Percentiles rank a stretch among this genome's conserved stretches.
phyloP scores from a whole-genome alignment of 2,888 invertebrate species.

The Drosophila stalkeri region DNA sequence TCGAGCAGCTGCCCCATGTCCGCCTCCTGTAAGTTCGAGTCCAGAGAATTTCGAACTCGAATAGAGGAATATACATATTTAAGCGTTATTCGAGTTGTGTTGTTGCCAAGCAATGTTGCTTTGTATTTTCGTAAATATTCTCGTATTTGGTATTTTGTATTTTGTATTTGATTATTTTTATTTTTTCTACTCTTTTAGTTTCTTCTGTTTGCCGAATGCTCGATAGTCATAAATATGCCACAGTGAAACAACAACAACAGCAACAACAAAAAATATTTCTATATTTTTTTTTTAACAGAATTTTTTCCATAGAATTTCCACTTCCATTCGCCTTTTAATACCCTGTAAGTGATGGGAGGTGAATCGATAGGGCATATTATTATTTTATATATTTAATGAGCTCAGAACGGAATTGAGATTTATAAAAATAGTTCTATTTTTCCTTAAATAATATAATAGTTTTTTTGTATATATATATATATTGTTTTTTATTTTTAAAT shows the following conservation, averaged over 20 bases:
- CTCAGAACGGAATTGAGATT: too few species aligned
- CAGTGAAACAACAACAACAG: constrained; percentile 41
- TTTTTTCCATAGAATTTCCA: constrained; percentile 35
- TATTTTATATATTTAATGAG: neutral
- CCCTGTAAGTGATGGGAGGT: neutral
- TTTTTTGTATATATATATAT: too few species aligned
- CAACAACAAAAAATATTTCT: neutral
- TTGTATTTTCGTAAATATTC: constrained; percentile 1
- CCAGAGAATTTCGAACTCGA: constrained; percentile 34
- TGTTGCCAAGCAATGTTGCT: constrained; percentile 36
- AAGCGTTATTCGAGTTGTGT: constrained; percentile 26
- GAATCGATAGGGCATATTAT: neutral
- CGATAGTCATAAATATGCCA: constrained; percentile 64
- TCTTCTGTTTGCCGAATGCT: constrained; percentile 57
- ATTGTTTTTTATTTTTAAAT: too few species aligned
- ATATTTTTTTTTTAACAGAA: constrained; percentile 33
- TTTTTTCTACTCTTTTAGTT: constrained; percentile 29
- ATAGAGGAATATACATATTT: constrained; percentile 10
- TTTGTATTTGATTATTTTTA: constrained; percentile 12
- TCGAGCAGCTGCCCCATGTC: neutral
- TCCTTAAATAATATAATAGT: too few species aligned
- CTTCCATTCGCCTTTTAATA: neutral
- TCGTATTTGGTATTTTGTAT: constrained; percentile 4
- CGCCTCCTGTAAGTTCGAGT: neutral
- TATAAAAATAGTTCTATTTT: too few species aligned